Percentiles rank a stretch among this genome's conserved stretches.
Evolutionary conservation across 2,888 invertebrate genomes (phyloP).

Genomic region (Ceramica pisi): DNA sequence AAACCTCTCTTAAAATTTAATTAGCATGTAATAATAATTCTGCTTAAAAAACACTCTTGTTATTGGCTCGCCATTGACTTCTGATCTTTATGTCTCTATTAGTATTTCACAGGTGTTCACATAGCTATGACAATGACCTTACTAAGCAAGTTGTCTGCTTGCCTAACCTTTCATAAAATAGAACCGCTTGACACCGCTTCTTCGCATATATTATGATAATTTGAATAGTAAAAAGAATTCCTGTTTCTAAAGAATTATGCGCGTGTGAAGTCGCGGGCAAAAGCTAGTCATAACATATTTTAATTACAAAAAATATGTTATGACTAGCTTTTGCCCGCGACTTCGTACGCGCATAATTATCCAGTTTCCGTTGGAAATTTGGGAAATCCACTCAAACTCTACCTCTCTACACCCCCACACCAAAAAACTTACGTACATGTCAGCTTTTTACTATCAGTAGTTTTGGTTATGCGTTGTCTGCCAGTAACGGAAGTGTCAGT

Average conservation of each 20-base stretch:
- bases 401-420: no score
- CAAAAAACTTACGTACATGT: no score
- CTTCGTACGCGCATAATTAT: no score
- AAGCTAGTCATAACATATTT: no score
- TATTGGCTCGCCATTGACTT: neutral
- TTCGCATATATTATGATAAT: constrained; percentile 34
- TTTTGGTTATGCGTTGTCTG: no score
- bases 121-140: constrained; percentile 30
- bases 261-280: no score
- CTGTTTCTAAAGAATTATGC: neutral
- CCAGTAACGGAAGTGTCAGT: no score
- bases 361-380: no score
- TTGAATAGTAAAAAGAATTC: neutral
- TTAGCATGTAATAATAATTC: neutral
- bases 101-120: constrained; percentile 37
- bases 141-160: constrained; percentile 4
- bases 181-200: constrained; percentile 22
- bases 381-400: no score
- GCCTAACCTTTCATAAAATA: constrained; percentile 34
- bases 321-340: no score
- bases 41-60: neutral
- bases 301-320: constrained; percentile 7
- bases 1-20: constrained; percentile 6
- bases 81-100: constrained; percentile 1
- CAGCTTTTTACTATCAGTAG: no score